Base-by-base conservation (phyloP, 2,888 invertebrate species). In the Zonitis immaculata region DNA sequence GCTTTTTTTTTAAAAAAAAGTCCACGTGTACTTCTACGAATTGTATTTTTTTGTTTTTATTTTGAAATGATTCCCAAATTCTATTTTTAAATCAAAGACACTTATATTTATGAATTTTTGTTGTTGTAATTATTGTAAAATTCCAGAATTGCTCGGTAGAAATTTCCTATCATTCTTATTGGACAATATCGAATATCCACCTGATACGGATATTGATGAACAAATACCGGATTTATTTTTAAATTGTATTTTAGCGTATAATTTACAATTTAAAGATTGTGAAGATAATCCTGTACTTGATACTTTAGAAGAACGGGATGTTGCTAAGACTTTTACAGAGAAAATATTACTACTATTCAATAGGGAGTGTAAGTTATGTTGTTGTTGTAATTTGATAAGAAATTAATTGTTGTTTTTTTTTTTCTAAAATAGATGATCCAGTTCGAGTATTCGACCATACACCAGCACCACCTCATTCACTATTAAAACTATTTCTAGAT, bases 341-440 rank as follows among this genome's bases (percentile, higher is more conserved):
- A 95, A 95, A 76, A 82, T 93, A 46, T 79, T 96, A 44, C 77
- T 94, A 49, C 78, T 95, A 47, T 80, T 95, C 8, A 95, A 96
- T 73, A 82, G 95, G 66, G 95, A 94, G 86, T 94, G 91, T 91
- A 74, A 73, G 62, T 44, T 28, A 3, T 14, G 7, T 43, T 43
- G 11, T 20, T 42, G 20, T 18, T 45, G 45, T 39, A 12, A 42
- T 51, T 52, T 42, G 46, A 55, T 44, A 51, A 42, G 4, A 11
- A 30, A 26, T 49, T 28, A 26, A 54, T 53, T 78, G 77, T 2
- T 75, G n/a, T n/a, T n/a, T n/a, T n/a, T n/a, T n/a, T n/a, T n/a
- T n/a, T n/a, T n/a, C n/a, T n/a, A n/a, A n/a, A n/a, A n/a, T n/a
- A 93, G 93, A 91, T 76, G 93, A 94, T 78, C 91, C 95, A 32